Evolutionary conservation across 2,113 vertebrate species (phyloP).

Genomic region (Corynorhinus townsendii): DNA sequence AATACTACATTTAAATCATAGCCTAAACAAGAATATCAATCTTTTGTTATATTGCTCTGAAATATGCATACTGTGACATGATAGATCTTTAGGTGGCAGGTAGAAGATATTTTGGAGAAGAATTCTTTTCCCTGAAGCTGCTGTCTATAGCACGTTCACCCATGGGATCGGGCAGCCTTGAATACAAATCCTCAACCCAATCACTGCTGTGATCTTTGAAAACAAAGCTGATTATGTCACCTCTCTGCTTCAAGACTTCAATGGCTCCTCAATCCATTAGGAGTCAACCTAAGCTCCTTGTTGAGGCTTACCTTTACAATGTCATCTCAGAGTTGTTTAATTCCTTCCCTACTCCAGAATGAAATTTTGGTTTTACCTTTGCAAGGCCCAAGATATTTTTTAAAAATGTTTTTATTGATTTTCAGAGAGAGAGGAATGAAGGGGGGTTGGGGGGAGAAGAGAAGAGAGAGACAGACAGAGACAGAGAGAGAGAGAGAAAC

Average conservation of each 20-base stretch:
- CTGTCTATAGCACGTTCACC: not conserved
- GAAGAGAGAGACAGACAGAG: no score
- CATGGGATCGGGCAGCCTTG: not conserved
- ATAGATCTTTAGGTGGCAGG: not conserved
- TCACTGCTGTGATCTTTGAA: not conserved
- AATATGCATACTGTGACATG: not conserved
- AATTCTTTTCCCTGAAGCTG: not conserved
- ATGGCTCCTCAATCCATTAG: not conserved
- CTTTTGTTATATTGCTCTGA: not conserved
- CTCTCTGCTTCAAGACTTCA: not conserved
- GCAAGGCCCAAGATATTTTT: not conserved
- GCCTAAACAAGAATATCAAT: not conserved
- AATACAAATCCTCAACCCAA: not conserved
- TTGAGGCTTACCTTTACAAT: not conserved
- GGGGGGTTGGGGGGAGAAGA: no score
- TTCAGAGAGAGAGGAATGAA: no score
- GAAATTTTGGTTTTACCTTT: slow-evolving; percentile 3
- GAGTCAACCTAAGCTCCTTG: slow-evolving; percentile 5
- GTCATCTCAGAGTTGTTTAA: not conserved
- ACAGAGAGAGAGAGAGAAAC: no score
- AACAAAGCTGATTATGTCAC: slow-evolving; percentile 1
- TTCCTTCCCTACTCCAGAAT: not conserved
- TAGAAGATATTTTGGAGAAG: not conserved
- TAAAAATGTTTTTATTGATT: no score
- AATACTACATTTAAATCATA: not conserved